A percentile compares a stretch with the other conserved stretches of the same genome.
Evolutionary conservation across 2,888 invertebrate species (phyloP).

Genomic region (Trichogramma evanescens): DNA sequence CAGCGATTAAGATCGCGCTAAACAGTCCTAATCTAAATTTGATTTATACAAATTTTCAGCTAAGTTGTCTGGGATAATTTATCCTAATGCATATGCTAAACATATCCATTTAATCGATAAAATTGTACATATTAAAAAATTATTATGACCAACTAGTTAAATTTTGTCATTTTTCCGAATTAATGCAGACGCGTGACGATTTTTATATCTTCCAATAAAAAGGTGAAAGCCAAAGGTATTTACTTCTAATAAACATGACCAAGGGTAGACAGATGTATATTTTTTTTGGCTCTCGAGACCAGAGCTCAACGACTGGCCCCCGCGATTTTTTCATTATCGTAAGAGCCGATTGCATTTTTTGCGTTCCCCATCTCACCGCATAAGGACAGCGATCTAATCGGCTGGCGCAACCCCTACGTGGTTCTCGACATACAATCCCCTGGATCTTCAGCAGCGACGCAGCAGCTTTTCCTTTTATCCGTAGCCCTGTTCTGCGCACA

Average conservation of each 20-base stretch:
- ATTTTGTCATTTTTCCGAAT: too few relatives aligned
- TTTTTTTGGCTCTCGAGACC: too few relatives aligned
- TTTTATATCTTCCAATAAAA: neutral
- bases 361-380: constrained; percentile 22
- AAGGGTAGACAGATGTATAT: too few relatives aligned
- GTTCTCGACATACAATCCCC: too few relatives aligned
- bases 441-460: too few relatives aligned
- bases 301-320: constrained; percentile 14
- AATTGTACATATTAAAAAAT: too few relatives aligned
- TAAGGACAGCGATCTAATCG: constrained; percentile 18
- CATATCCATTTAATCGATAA: too few relatives aligned
- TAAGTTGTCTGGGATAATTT: constrained; percentile 43
- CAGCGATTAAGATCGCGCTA: too few relatives aligned
- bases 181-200: too few relatives aligned
- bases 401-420: too few relatives aligned
- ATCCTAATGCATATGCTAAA: constrained; percentile 44
- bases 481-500: neutral
- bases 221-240: neutral
- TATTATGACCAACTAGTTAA: too few relatives aligned
- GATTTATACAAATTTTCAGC: constrained; percentile 44
- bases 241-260: too few relatives aligned
- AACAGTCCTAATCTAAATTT: constrained; percentile 9
- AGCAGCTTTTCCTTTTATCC: constrained; percentile 13
- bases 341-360: constrained; percentile 49
- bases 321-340: constrained; percentile 41